Evolutionary conservation across 2,113 vertebrate genomes (phyloP).

Genomic region (Zosterops borbonicus): DNA sequence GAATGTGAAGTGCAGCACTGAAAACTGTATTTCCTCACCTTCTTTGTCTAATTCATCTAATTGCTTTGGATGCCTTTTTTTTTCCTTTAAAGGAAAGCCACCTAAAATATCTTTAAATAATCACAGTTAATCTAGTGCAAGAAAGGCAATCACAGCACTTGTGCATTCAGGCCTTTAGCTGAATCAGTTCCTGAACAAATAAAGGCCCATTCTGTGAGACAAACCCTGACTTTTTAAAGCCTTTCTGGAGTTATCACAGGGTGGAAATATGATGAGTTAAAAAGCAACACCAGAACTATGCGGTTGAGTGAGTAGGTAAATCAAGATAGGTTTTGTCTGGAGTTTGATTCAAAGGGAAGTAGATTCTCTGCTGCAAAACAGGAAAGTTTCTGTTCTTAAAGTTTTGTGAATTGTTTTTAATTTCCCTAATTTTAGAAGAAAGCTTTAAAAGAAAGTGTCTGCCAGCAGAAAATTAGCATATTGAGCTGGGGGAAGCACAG

Average conservation of each 20-base stretch:
- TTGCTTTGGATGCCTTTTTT: neutral
- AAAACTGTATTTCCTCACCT: neutral
- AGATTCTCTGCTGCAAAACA: neutral
- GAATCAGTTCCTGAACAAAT: neutral
- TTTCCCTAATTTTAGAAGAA: neutral
- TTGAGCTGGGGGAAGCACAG: neutral
- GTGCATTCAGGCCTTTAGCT: neutral
- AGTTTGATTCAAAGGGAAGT: neutral
- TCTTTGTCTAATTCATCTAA: neutral
- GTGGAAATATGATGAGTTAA: neutral
- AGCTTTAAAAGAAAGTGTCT: neutral
- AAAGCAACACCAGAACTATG: neutral
- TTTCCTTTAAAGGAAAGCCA: neutral
- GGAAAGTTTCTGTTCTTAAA: neutral
- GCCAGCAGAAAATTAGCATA: slow-evolving; percentile 7
- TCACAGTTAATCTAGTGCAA: neutral
- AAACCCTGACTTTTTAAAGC: neutral
- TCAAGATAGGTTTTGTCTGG: neutral
- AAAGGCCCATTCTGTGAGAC: neutral
- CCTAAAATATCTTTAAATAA: neutral
- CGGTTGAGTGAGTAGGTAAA: neutral
- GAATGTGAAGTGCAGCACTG: neutral
- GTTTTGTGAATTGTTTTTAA: neutral
- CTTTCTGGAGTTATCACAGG: neutral
- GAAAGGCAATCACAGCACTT: neutral